Percentiles rank a stretch among this genome's conserved stretches.
Evolutionary conservation across 2,797 vertebrate species (phyloP).

Genomic region (Glyptemys insculpta): DNA sequence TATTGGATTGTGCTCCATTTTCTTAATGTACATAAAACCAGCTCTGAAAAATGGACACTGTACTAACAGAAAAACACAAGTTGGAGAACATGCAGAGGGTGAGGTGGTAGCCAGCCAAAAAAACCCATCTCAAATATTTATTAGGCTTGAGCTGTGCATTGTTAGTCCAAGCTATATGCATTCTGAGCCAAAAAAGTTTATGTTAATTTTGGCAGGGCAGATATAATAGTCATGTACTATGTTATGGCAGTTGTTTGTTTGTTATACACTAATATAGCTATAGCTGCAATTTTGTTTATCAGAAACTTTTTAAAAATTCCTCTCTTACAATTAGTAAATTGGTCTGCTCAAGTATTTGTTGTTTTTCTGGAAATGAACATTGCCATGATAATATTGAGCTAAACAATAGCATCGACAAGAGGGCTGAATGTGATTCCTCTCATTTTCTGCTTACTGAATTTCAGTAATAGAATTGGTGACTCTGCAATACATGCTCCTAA

Average conservation of each 20-base stretch:
- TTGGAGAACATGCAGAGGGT: neutral
- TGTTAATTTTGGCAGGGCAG: neutral
- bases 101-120: neutral
- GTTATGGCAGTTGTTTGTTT: neutral
- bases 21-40: neutral
- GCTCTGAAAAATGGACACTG: neutral
- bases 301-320: neutral
- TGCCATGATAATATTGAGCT: neutral
- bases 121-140: neutral
- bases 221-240: neutral
- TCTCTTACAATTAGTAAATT: neutral
- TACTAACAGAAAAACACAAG: neutral
- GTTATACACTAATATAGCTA: neutral
- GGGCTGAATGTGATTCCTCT: neutral
- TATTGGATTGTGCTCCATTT: neutral
- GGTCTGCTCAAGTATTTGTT: neutral
- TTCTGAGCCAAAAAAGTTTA: neutral
- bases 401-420: neutral
- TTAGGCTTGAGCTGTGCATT: neutral
- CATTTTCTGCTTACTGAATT: neutral
- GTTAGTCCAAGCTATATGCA: neutral
- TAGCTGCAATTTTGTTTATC: neutral
- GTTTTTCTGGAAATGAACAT: neutral
- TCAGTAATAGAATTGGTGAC: neutral
- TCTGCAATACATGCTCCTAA: neutral